These are phyloP conservation scores for Entomyzon cyanotis DNA, from an alignment of 2,113 vertebrate species.

Conservation along the genomic window DNA sequence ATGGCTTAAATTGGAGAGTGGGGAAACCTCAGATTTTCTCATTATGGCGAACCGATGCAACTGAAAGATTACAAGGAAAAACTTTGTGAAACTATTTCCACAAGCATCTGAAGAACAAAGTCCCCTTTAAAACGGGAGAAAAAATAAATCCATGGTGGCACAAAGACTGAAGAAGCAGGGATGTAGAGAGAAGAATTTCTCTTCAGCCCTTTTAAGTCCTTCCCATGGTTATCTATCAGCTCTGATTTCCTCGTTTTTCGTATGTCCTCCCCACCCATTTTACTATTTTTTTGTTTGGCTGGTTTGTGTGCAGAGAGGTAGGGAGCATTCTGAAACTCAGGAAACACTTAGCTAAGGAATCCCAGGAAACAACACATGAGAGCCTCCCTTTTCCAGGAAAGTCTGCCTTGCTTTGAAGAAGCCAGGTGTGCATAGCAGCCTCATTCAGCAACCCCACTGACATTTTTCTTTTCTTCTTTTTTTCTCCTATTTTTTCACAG, in stretches of 20 bases:
- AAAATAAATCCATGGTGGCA: not conserved
- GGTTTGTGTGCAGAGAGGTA: not conserved
- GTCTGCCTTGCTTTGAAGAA: not conserved
- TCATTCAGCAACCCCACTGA: not conserved
- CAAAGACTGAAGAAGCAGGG: not conserved
- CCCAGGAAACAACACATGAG: not conserved
- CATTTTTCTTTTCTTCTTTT: not conserved
- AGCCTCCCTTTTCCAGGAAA: not conserved
- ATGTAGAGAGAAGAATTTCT: not conserved
- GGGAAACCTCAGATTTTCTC: not conserved
- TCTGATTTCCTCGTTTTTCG: not conserved
- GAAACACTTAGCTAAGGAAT: not conserved
- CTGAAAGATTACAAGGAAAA: not conserved
- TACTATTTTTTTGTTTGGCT: not conserved
- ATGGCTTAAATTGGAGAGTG: not conserved
- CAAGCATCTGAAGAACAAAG: not conserved
- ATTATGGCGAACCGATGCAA: not conserved
- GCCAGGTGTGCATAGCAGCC: not conserved
- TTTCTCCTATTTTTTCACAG: not conserved
- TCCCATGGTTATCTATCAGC: not conserved
- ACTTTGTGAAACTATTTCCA: not conserved
- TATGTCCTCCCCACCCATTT: not conserved
- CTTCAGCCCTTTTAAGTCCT: not conserved
- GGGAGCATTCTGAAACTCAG: not conserved
- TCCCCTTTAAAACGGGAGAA: not conserved